These are phyloP conservation scores for Sarcophaga peregrina DNA, from an alignment of 1,140 invertebrate genomes.

Conservation along the genomic window DNA sequence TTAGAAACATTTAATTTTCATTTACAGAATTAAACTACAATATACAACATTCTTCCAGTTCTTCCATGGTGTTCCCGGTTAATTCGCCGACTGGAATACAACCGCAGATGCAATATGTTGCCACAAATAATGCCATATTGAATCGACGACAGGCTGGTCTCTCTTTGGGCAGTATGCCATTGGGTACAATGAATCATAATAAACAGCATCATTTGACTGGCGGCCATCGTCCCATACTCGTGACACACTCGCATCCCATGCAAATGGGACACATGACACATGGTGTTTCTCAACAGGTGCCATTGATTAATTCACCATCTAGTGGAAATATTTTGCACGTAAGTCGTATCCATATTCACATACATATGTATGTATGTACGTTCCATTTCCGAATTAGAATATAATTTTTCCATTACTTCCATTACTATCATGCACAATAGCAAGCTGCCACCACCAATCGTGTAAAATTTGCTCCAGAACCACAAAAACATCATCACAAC, in stretches of 20 bases:
- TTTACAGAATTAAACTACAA: conserved; percentile 66
- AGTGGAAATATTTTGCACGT: conserved; percentile 78
- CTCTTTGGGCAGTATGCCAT: conserved; percentile 58
- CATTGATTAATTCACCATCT: conserved; percentile 72
- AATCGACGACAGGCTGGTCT: conserved; percentile 60
- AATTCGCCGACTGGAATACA: too few relatives aligned
- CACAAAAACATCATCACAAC: conserved; percentile 48
- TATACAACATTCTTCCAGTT: conserved; percentile 66
- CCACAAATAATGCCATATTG: conserved; percentile 51
- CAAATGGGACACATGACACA: conserved; percentile 43
- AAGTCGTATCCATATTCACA: conserved; percentile 46
- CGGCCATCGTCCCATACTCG: conserved; percentile 61
- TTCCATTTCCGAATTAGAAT: background rate
- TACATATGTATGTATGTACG: too few relatives aligned
- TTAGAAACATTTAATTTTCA: conserved; percentile 48
- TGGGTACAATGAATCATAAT: conserved; percentile 42
- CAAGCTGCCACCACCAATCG: conserved; percentile 52
- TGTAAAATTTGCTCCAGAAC: conserved; percentile 64
- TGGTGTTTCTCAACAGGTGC: conserved; percentile 54
- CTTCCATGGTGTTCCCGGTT: conserved; percentile 64
- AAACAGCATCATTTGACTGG: conserved; percentile 54
- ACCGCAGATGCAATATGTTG: conserved; percentile 59
- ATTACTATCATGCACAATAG: background rate
- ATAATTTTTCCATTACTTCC: background rate
- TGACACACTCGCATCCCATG: conserved; percentile 54